These are phyloP conservation scores for Sebastes variabilis DNA, from an alignment of 2,797 vertebrate species.

Conservation along the genomic window DNA sequence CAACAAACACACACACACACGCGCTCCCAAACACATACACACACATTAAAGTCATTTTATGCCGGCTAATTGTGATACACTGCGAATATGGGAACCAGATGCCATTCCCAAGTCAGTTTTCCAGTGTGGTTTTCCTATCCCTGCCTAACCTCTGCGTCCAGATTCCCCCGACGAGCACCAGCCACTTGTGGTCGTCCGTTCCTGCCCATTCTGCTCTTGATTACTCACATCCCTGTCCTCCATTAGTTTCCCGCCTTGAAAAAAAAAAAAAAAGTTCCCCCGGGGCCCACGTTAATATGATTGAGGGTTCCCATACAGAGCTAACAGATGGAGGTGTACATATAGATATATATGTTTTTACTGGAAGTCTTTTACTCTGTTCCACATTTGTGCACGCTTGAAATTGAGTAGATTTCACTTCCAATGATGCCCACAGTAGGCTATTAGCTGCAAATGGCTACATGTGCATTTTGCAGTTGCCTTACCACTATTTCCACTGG, in stretches of 20 bases:
- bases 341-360: constrained; percentile 44
- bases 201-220: constrained; percentile 79
- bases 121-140: constrained; percentile 81
- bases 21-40: constrained; percentile 43
- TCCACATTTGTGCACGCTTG: constrained; percentile 43
- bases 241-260: constrained; percentile 71
- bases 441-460: constrained; percentile 31
- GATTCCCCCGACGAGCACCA: constrained; percentile 77
- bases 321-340: constrained; percentile 70
- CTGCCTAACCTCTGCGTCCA: constrained; percentile 78
- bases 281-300: constrained; percentile 55
- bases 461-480: constrained; percentile 28
- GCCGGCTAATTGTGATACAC: constrained; percentile 81
- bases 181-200: constrained; percentile 80
- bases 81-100: constrained; percentile 83
- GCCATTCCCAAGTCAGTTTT: constrained; percentile 83
- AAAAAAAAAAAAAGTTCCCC: constrained; percentile 66
- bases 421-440: constrained; percentile 14
- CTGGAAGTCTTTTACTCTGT: constrained; percentile 26
- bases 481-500: constrained; percentile 23
- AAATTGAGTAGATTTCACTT: constrained; percentile 21
- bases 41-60: constrained; percentile 77
- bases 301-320: constrained; percentile 69
- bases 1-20: constrained; percentile 16
- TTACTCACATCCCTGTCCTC: constrained; percentile 82